A percentile compares a stretch with the other conserved stretches of the same genome.
Evolutionary conservation across 2,797 vertebrate species (phyloP).

Genomic region (Hylomyscus alleni): DNA sequence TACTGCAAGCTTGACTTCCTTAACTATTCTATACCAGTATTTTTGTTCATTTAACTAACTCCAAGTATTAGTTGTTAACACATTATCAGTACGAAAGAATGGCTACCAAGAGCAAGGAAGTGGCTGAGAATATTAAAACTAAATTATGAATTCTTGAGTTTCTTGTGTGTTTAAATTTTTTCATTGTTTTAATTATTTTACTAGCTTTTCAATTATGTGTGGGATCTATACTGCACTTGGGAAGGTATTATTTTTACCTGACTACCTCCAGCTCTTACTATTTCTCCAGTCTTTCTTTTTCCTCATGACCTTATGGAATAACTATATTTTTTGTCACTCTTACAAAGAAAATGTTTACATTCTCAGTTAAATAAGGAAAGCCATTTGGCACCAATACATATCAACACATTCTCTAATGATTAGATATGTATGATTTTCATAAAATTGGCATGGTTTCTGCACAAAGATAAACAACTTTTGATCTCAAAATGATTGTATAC

Average conservation of each 20-base stretch:
- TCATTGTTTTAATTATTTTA: neutral
- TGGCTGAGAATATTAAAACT: neutral
- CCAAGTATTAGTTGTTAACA: neutral
- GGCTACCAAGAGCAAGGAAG: neutral
- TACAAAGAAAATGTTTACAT: neutral
- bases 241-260: neutral
- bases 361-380: neutral
- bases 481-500: too few species aligned
- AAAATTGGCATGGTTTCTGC: too few species aligned
- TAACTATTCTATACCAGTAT: neutral
- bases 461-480: too few species aligned
- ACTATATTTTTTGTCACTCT: neutral
- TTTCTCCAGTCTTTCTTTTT: neutral
- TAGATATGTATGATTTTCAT: too few species aligned
- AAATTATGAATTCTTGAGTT: neutral
- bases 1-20: constrained; percentile 5
- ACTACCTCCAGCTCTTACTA: neutral
- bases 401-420: too few species aligned
- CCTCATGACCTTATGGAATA: neutral
- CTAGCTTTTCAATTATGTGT: neutral
- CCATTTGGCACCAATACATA: too few species aligned
- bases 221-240: neutral
- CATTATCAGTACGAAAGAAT: neutral
- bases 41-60: constrained; percentile 22
- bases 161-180: neutral